Evolutionary conservation across 2,797 vertebrate genomes (phyloP).

Genomic region (Leptatherina wallacei): DNA sequence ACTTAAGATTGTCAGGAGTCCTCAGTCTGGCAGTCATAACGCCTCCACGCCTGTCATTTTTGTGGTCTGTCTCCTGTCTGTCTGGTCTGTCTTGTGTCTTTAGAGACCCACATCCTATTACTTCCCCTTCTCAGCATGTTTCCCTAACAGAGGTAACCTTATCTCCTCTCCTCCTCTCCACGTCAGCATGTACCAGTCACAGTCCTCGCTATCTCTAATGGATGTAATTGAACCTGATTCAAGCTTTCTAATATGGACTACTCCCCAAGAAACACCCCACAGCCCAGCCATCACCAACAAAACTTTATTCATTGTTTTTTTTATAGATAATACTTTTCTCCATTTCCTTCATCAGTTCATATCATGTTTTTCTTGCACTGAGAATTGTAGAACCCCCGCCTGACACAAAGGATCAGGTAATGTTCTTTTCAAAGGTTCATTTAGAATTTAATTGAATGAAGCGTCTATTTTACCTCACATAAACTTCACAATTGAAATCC

Average conservation of each 20-base stretch:
- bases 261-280: conserved; percentile 24
- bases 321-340: not conserved
- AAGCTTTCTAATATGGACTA: conserved; percentile 36
- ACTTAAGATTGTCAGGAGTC: conserved; percentile 17
- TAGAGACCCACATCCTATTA: conserved; percentile 31
- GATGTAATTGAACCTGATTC: conserved; percentile 60
- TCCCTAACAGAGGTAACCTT: conserved; percentile 55
- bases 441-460: not conserved
- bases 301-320: not conserved
- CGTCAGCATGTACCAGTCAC: conserved; percentile 49
- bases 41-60: conserved; percentile 49
- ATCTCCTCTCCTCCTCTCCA: conserved; percentile 55
- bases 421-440: not conserved
- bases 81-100: conserved; percentile 55
- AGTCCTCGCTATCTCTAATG: conserved; percentile 61
- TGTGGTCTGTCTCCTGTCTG: conserved; percentile 56
- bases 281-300: not conserved
- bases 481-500: not conserved
- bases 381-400: not conserved
- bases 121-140: conserved; percentile 34
- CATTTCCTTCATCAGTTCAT: not conserved
- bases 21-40: conserved; percentile 14
- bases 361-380: conserved; percentile 3
- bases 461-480: not conserved
- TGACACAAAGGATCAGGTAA: not conserved